These are phyloP conservation scores for Kryptopterus vitreolus DNA, from an alignment of 2,797 vertebrate genomes.

Conservation along the genomic window DNA sequence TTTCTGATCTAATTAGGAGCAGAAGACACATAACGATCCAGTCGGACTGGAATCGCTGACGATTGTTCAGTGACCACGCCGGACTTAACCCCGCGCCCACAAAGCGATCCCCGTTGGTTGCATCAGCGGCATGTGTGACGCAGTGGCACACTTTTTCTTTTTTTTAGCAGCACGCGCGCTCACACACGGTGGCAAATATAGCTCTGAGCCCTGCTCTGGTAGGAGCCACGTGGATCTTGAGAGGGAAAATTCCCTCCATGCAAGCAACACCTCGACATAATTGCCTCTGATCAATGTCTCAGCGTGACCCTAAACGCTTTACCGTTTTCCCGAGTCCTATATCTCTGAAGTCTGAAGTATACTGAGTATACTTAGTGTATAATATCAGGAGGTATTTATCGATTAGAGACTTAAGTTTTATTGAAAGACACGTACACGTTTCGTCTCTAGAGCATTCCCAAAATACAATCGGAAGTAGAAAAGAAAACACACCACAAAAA, in stretches of 20 bases:
- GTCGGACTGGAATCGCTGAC: not conserved
- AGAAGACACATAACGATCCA: not conserved
- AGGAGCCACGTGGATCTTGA: conserved; percentile 53
- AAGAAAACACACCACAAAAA: too few species aligned
- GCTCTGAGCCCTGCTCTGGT: conserved; percentile 54
- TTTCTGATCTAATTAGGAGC: conserved; percentile 8
- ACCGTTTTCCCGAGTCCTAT: not conserved
- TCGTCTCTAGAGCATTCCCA: too few species aligned
- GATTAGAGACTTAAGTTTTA: too few species aligned
- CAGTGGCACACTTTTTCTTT: conserved; percentile 53
- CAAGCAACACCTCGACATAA: conserved; percentile 11
- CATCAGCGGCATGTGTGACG: conserved; percentile 67
- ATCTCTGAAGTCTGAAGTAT: not conserved
- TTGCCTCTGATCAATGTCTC: not conserved
- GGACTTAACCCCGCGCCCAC: conserved; percentile 53
- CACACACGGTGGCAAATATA: conserved; percentile 64
- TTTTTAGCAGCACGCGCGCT: conserved; percentile 29
- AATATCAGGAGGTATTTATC: too few species aligned
- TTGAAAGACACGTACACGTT: too few species aligned
- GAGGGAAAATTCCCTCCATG: conserved; percentile 38
- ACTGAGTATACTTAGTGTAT: too few species aligned
- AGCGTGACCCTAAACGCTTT: not conserved
- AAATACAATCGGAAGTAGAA: too few species aligned
- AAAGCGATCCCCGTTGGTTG: conserved; percentile 57
- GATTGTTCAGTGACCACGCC: conserved; percentile 36